Percentiles rank a stretch among this genome's conserved stretches.
Evolutionary conservation across 92 coral and sea anemone genomes (phyloP).

Genomic region (Epizoanthus fatuus): DNA sequence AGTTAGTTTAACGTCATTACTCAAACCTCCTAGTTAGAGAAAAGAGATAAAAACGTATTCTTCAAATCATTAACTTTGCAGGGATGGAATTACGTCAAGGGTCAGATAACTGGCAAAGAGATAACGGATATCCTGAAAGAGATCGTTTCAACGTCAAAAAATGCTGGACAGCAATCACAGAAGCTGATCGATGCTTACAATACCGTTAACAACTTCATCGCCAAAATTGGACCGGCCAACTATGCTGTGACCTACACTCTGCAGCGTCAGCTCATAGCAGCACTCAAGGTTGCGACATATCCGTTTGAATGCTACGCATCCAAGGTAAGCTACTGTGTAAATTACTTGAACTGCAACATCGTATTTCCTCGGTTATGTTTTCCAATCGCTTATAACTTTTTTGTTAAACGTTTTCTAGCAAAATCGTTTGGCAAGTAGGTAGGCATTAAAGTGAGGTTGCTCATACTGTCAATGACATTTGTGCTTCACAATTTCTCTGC

Average conservation of each 20-base stretch:
- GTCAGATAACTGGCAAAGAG: conserved; percentile 10
- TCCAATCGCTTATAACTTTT: no score
- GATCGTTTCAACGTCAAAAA: conserved; percentile 9
- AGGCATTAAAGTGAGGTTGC: no score
- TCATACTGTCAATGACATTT: no score
- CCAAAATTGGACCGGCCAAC: conserved; percentile 5
- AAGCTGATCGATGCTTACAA: conserved; percentile 3
- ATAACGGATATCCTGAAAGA: conserved; percentile 2
- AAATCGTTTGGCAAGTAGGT: no score
- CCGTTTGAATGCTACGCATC: conserved; percentile 22
- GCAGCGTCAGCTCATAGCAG: background rate
- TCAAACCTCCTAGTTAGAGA: no score
- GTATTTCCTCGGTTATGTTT: no score
- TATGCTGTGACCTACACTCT: background rate
- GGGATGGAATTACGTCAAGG: conserved; percentile 11
- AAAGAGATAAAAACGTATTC: background rate
- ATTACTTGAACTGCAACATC: no score
- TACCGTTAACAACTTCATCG: conserved; percentile 8
- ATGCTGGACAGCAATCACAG: conserved; percentile 2
- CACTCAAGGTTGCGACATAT: background rate
- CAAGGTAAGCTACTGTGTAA: background rate
- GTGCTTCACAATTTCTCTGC: no score
- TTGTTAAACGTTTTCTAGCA: no score
- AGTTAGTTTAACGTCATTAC: no score
- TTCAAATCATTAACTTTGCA: background rate